Conservation (phyloP, 2,113 vertebrate species). For the Tamias sibiricus region DNA sequence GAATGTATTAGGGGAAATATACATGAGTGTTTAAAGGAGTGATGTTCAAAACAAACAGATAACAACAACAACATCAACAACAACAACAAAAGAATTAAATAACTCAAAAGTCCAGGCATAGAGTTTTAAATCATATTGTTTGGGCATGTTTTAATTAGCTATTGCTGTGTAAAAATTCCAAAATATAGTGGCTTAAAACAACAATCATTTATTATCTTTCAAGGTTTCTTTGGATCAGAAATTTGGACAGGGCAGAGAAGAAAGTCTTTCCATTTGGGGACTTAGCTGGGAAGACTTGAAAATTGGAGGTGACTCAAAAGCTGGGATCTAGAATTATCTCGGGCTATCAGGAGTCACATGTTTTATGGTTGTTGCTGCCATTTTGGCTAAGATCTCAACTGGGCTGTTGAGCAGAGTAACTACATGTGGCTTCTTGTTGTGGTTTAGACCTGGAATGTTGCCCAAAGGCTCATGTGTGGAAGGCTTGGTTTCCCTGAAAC, state of each 20-base stretch:
- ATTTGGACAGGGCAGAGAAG: background rate
- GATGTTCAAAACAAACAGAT: background rate
- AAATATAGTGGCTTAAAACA: background rate
- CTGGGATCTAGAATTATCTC: background rate
- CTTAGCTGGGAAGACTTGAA: background rate
- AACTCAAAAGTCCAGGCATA: background rate
- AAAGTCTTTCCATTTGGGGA: background rate
- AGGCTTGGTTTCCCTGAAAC: background rate
- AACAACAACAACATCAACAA: no score
- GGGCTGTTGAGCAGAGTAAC: background rate
- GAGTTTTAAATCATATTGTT: background rate
- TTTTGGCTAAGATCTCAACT: background rate
- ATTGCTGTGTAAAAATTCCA: background rate
- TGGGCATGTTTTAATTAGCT: background rate
- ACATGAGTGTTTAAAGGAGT: background rate
- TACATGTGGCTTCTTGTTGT: background rate
- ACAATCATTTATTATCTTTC: background rate
- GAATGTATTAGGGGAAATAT: background rate
- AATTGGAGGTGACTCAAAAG: background rate
- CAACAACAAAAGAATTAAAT: background rate
- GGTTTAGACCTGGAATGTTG: background rate
- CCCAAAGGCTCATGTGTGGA: background rate
- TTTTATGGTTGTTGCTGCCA: background rate
- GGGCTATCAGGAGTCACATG: background rate
- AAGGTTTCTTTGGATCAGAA: constrained; percentile 1